Evolutionary conservation across 1,140 invertebrate species (phyloP), one percentile per base, ranked within the genome.

Genomic region (Eurosta solidaginis): DNA sequence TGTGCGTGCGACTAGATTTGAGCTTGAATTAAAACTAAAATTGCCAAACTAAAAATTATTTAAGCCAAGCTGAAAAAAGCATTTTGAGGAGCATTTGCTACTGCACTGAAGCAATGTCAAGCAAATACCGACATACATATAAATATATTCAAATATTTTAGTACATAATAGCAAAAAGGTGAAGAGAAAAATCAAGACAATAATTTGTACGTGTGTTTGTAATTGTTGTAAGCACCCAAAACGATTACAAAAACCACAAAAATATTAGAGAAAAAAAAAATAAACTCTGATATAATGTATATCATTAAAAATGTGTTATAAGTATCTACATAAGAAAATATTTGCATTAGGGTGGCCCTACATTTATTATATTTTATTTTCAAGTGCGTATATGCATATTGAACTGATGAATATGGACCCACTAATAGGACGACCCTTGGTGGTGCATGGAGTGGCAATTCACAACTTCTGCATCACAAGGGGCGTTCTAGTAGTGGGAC

Each of bases 21-120:
- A 74, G 73, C 73, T 74, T 74, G 40, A 74, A 74, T 74, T 45
- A 47, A 74, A 74, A 74, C 73, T 74, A 74, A 47, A 68, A 68
- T 33, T 68, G 59, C 59, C 36, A 68, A 68, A 68, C 59, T 68
- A 68, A 68, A 68, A 68, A 68, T 40, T 40, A 40, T 68, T 36
- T 33, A 68, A 68, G 59, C 36, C 59, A 68, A 68, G 59, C 59
- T 68, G 59, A 68, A 68, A 1, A 3, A n/a, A n/a, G n/a, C n/a
- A 33, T 40, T 68, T 42, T 68, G 59, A 68, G n/a, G n/a, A n/a
- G n/a, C n/a, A n/a, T n/a, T 33, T n/a, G 59, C 36, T 20, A 36
- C 59, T 40, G 59, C 59, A 68, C 6, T 22, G 20, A 10, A n/a
- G 59, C 59, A 68, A 68, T 68, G 59, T 68, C 59, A 68, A 68